Evolutionary conservation across 1,140 invertebrate genomes (phyloP), one percentile per base, ranked within the genome.

Genomic region (Antheraea mylitta): DNA sequence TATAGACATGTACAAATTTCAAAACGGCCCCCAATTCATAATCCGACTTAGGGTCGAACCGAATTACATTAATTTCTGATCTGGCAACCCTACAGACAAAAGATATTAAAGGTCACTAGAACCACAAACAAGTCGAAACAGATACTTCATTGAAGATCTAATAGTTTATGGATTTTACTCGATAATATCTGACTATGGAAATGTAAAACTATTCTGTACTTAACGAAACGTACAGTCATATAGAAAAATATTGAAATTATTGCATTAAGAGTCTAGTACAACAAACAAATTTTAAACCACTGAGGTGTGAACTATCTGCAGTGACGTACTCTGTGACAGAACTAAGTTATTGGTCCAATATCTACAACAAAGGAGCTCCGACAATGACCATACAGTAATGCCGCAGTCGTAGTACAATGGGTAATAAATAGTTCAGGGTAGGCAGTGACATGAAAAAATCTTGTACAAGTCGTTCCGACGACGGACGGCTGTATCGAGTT

Each of bases 41-140:
- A 53, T 53, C 45, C 45, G 45, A 13, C 16, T 53, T 53, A 53
- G 45, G 45, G 45, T 53, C 45, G 45, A 16, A 13, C 11, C 45
- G 45, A 53, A 53, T 53, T 53, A 53, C 45, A 53, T 53, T 53
- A 53, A 53, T 53, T 53, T n/a, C 45, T 53, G 45, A 53, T 53
- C 45, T 53, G 45, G 45, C 45, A 53, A 16, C 45, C 45, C 45
- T 53, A 53, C 45, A 53, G 45, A 53, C 45, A 53, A 53, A 53
- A 53, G 45, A 53, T 53, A 53, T 53, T 53, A 53, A 53, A 53
- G 45, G 9, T 16, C 16, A 13, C 45, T 13, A 16, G 45, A 16
- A 53, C 45, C 45, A 16, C 16, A 53, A 53, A 16, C 45, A 53
- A 53, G 45, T 16, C 7, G 16, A 53, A 53, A 16, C 45, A 53